Base-by-base conservation (phyloP, 2,888 invertebrate genomes). In the Machimus atricapillus region DNA sequence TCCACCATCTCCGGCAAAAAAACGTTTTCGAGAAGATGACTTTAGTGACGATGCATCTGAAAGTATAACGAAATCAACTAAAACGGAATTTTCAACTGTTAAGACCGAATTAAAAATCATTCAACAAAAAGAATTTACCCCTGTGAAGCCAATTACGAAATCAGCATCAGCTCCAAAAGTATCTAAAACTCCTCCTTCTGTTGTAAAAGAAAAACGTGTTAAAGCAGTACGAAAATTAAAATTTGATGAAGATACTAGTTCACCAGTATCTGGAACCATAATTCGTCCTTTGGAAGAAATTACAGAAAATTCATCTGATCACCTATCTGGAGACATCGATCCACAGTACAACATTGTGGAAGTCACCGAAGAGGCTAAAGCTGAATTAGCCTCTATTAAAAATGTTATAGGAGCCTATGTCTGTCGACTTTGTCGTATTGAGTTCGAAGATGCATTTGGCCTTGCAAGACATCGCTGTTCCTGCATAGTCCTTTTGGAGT, bases 401-500 rank as follows among this genome's bases (percentile, higher is more conserved):
- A 99, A 99, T 93, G 95, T 96, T 87, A 97, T 99, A 85, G 99
- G 99, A 2, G 97, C 98, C 89, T 99, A 98, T 93, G 95, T 98
- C 89, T 99, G 99, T 93, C 95, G 97, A 87, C 94, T 99, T 88
- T 99, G 99, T 93, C 95, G 97, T 88, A 96, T 98, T 89, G 94
- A 97, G 89, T 99, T 97, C 93, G 96, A 96, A 76, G 99, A 99
- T 91, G 99, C 99, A 8, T 99, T 99, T 91, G 97, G 97, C 23
- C 93, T 99, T 91, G 99, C 99, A 0, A 98, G 98, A 91, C 99
- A 99, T 93, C 95, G 98, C 14, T 99, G 99, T 91, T 98, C 98
- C 12, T 94, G 98, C 89, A 99, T 99, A 89, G 97, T 98, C 4
- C 97, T 99, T 92, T 97, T 99, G 88, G 99, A 99, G 92, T 99